Percentiles rank a stretch among this genome's conserved stretches.
These are phyloP conservation scores for Plotosus lineatus DNA, from an alignment of 2,113 vertebrate genomes.

Conservation along the genomic window DNA sequence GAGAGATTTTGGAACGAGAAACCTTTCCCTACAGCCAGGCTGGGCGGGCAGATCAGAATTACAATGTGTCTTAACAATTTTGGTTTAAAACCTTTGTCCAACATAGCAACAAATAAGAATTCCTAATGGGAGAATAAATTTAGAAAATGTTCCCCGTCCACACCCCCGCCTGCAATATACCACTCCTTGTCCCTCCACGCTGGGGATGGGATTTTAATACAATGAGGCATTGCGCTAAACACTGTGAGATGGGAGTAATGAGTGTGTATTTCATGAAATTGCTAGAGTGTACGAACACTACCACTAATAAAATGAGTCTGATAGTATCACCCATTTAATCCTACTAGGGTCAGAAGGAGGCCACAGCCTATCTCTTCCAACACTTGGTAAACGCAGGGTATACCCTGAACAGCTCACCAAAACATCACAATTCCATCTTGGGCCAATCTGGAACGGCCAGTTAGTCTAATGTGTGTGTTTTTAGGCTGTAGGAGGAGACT, in stretches of 20 bases:
- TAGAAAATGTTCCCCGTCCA: conserved; percentile 36
- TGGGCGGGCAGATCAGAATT: background rate
- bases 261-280: background rate
- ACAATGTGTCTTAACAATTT: conserved; percentile 21
- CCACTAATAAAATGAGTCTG: conserved; percentile 33
- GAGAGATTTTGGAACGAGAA: conserved; percentile 11
- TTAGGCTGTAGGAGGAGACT: too few relatives aligned
- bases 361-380: too few relatives aligned
- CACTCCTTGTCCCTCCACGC: conserved; percentile 1
- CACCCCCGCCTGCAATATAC: conserved; percentile 28
- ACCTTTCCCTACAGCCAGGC: background rate
- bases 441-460: too few relatives aligned
- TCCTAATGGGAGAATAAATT: conserved; percentile 16
- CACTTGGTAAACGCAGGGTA: too few relatives aligned
- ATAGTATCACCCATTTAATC: too few relatives aligned
- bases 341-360: too few relatives aligned
- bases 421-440: too few relatives aligned
- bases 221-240: conserved; percentile 28
- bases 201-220: conserved; percentile 24
- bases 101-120: conserved; percentile 25
- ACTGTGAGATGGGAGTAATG: background rate
- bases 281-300: background rate
- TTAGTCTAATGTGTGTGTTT: too few relatives aligned
- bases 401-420: too few relatives aligned
- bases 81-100: background rate